Conservation (phyloP, 2,113 vertebrate species). For the Benitochromis conjunctus region DNA sequence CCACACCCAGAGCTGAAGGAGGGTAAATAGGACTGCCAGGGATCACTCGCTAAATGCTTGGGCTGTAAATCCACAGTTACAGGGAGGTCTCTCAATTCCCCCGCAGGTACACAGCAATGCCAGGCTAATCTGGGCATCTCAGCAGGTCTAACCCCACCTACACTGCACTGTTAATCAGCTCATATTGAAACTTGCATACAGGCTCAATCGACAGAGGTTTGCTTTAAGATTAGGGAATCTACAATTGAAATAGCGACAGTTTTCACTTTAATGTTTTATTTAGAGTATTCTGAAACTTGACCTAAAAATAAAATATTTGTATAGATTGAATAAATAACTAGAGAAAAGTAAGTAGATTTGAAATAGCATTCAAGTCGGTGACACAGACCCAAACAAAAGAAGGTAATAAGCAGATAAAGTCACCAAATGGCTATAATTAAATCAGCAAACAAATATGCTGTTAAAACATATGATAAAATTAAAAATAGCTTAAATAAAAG, state of each 20-base stretch:
- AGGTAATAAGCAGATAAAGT: neutral
- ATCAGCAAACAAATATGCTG: neutral
- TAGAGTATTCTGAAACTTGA: neutral
- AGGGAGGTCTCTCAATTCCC: neutral
- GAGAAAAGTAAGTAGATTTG: neutral
- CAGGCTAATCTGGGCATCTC: conserved; percentile 25
- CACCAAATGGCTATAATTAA: neutral
- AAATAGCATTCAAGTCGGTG: neutral
- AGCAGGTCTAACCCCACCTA: conserved; percentile 12
- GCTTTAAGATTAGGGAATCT: neutral
- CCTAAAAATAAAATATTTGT: neutral
- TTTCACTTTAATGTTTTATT: neutral
- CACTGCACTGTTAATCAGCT: conserved; percentile 2
- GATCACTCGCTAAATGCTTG: conserved; percentile 41
- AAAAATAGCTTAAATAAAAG: neutral
- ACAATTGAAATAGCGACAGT: neutral
- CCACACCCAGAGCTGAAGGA: conserved; percentile 61
- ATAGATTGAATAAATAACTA: neutral
- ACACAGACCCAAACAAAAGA: neutral
- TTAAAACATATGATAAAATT: neutral
- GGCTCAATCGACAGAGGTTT: neutral
- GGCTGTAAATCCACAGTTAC: neutral
- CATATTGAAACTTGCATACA: neutral
- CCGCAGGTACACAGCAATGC: conserved; percentile 1
- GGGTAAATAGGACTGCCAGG: conserved; percentile 43